phyloP scores from a whole-genome alignment of 2,797 vertebrate genomes.

The Pachyuromys duprasi region DNA sequence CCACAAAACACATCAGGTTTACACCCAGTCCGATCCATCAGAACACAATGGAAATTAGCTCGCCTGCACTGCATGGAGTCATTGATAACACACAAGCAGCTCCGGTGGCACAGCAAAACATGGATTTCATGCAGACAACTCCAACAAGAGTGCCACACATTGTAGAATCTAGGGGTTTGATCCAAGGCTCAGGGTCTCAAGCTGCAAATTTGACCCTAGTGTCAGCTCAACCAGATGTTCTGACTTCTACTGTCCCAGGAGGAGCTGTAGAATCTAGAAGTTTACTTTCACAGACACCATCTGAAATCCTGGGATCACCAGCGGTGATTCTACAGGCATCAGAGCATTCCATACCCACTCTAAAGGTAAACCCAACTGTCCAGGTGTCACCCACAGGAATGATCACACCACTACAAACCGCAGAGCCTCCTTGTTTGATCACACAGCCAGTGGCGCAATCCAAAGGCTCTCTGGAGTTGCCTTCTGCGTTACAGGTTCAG shows the following conservation, averaged over 20 bases:
- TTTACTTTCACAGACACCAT: neutral
- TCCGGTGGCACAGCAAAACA: constrained; percentile 59
- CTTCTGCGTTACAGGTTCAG: constrained; percentile 48
- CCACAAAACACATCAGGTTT: constrained; percentile 4
- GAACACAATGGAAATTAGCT: constrained; percentile 48
- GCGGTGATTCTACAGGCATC: neutral
- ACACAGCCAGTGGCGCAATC: constrained; percentile 25
- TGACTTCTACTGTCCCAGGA: constrained; percentile 29
- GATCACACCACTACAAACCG: neutral
- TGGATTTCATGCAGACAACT: constrained; percentile 52
- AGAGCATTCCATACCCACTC: neutral
- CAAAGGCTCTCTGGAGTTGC: constrained; percentile 18
- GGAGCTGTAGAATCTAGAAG: constrained; percentile 17
- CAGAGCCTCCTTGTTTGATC: constrained; percentile 15
- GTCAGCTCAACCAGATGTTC: neutral
- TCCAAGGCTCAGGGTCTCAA: constrained; percentile 36
- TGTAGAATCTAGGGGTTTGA: constrained; percentile 21
- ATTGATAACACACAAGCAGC: constrained; percentile 47
- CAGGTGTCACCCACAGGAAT: neutral
- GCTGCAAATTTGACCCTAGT: constrained; percentile 24
- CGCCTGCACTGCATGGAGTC: constrained; percentile 33
- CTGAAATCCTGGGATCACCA: constrained; percentile 37
- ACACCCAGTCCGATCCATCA: constrained; percentile 9
- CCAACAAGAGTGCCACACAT: constrained; percentile 30
- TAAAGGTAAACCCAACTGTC: neutral